Base-by-base conservation (phyloP, 2,113 vertebrate genomes). In the Chloebia gouldiae region DNA sequence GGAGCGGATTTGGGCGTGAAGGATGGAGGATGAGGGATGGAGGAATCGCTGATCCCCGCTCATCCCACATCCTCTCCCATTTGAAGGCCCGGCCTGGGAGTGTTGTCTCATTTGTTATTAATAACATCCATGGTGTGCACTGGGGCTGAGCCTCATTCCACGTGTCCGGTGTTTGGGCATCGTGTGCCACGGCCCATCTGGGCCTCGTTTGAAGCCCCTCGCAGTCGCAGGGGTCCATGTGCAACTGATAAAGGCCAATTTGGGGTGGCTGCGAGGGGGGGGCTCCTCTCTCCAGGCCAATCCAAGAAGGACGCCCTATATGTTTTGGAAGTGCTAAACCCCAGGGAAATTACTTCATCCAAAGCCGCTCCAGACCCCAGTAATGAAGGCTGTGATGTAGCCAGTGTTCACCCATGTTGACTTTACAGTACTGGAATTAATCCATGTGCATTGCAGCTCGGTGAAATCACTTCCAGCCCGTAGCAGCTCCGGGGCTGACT, bases 291-390 rank as follows among this genome's bases (percentile, higher is more conserved):
- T 97, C 73, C 90, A 94, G 96, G 86, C 91, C 86, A 65, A 83
- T 94, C 92, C 90, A 92, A 97, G 88, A 87, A 97, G 94, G 97
- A 97, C 88, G 92, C 97, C 96, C 97, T 98, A 96, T 97, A 96
- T 97, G 97, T 97, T 98, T 98, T 96, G 95, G 96, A 97, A 98
- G 97, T 97, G 97, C 97, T 98, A 98, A 98, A 98, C 98, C 98
- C 98, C 37, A 91, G 98, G 98, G 98, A 98, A 98, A 99, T 99
- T 96, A 99, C 98, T 98, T 99, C 98, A 99, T 98, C 97, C 96
- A 85, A 96, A 97, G 92, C 97, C 24, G 93, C 96, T 98, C 97
- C 98, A 98, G 97, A 97, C 96, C 86, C 66, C 96, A 96, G 93
- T 97, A 97, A 97, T 94, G 96, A 97, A 96, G 97, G 95, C 91